Base-by-base conservation (phyloP, 2,888 invertebrate genomes). In the Nezara viridula region DNA sequence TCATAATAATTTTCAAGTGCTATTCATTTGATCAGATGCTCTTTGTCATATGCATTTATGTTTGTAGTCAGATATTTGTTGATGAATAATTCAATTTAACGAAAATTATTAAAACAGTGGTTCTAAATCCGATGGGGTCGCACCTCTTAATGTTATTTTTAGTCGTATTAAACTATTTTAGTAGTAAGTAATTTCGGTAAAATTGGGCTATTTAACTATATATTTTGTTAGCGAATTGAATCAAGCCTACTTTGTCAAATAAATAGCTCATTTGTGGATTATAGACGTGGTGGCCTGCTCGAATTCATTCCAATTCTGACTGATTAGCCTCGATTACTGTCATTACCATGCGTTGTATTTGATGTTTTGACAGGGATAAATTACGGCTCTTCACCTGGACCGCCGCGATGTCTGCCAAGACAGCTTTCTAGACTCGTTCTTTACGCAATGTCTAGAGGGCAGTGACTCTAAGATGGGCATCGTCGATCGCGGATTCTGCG, bases 391-490 rank as follows among this genome's bases (percentile, higher is more conserved):
- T 32, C 66, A 1, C 37, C 7, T 7, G 14, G 37, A 37, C 32
- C 66, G 66, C 37, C 66, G 32, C 32, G 66, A 73, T 73, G 66
- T 73, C 66, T 73, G 66, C 12, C 32, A 32, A 32, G 32, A 0
- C 66, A 73, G 66, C 66, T 73, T 73, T 73, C 66, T 73, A 73
- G 66, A 73, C 32, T 73, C 37, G 66, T 73, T 73, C 66, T 73
- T 73, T 73, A 73, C 66, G 66, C 66, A 73, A 73, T 73, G 9
- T 37, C 7, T 73, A 5, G 32, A 37, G 66, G 66, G 32, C 66
- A 73, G 66, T 73, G 66, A 73, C 66, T 73, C 66, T 37, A 27
- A 27, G 66, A 37, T 73, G 32, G 14, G 19, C 10, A 21, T 19
- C 37, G 37, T 0, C 7, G 66, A 73, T 73, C 66, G 19, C 2